A percentile compares a stretch with the other conserved stretches of the same genome.
phyloP scores from a whole-genome alignment of 2,888 invertebrate species.

The Polydrusus cervinus region DNA sequence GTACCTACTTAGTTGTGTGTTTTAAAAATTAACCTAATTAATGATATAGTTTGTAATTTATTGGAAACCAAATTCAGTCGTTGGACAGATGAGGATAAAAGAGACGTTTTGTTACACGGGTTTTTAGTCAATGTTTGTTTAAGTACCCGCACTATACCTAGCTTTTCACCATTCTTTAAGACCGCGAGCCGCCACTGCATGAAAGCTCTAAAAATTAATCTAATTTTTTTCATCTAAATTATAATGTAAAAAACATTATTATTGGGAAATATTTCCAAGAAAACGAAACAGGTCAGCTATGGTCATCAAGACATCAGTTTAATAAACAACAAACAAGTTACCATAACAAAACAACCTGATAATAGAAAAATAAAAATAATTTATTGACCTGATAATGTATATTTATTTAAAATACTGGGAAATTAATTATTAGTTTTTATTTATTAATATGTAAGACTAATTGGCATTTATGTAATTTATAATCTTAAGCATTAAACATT shows the following conservation, averaged over 20 bases:
- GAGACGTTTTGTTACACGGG: too few species aligned
- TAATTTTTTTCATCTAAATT: too few species aligned
- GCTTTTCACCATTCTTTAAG: too few species aligned
- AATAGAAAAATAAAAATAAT: slow-evolving; percentile 7
- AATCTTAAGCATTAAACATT: background rate
- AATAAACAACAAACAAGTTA: slow-evolving; percentile 24
- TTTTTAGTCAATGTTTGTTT: too few species aligned
- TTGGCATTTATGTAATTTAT: background rate
- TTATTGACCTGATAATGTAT: slow-evolving; percentile 1
- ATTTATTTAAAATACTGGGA: background rate
- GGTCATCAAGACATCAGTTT: background rate
- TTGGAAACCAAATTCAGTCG: too few species aligned
- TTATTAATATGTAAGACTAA: slow-evolving; percentile 3
- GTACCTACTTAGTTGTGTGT: too few species aligned
- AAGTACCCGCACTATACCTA: too few species aligned
- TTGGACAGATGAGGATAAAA: too few species aligned
- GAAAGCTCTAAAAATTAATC: too few species aligned
- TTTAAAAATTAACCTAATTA: too few species aligned
- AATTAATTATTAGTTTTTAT: background rate
- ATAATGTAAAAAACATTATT: background rate
- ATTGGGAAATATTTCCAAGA: slow-evolving; percentile 8
- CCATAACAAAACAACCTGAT: background rate
- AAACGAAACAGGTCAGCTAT: slow-evolving; percentile 8
- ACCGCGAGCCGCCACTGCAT: too few species aligned
- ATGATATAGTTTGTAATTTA: too few species aligned